Evolutionary conservation across 2,113 vertebrate genomes (phyloP).

Genomic region (Canis aureus): DNA sequence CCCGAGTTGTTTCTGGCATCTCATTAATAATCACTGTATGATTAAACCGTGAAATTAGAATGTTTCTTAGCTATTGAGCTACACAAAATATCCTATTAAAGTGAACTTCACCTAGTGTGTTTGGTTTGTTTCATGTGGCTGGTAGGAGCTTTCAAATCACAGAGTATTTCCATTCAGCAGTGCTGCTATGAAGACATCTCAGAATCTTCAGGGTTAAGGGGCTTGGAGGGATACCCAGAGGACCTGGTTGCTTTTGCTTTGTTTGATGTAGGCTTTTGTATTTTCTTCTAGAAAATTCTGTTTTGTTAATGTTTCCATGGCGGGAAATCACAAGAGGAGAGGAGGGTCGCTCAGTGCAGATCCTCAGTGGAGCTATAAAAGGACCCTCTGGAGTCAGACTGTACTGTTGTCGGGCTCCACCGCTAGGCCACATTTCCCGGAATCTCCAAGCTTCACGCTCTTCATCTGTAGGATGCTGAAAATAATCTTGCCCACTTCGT

Average conservation of each 20-base stretch:
- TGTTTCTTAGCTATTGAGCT: background rate
- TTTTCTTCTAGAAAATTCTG: background rate
- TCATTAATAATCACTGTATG: conserved; percentile 2
- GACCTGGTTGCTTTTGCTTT: background rate
- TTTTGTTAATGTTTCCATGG: background rate
- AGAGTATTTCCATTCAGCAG: conserved; percentile 7
- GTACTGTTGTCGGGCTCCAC: background rate
- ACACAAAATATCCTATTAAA: background rate
- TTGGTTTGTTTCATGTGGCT: background rate
- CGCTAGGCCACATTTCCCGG: background rate
- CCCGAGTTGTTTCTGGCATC: background rate
- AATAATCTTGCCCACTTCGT: background rate
- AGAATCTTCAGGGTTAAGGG: background rate
- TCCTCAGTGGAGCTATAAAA: background rate
- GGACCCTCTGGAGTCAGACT: background rate
- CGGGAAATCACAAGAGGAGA: background rate
- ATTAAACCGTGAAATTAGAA: background rate
- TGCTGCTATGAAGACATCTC: background rate
- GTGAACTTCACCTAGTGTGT: background rate
- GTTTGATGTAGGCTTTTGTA: background rate
- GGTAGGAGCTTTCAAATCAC: background rate
- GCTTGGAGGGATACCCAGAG: background rate
- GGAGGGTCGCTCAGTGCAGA: rapidly evolving
- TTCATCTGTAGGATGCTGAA: background rate
- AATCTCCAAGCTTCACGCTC: background rate